These are phyloP conservation scores for Microcebus murinus DNA, from an alignment of 2,113 vertebrate genomes.

Conservation along the genomic window DNA sequence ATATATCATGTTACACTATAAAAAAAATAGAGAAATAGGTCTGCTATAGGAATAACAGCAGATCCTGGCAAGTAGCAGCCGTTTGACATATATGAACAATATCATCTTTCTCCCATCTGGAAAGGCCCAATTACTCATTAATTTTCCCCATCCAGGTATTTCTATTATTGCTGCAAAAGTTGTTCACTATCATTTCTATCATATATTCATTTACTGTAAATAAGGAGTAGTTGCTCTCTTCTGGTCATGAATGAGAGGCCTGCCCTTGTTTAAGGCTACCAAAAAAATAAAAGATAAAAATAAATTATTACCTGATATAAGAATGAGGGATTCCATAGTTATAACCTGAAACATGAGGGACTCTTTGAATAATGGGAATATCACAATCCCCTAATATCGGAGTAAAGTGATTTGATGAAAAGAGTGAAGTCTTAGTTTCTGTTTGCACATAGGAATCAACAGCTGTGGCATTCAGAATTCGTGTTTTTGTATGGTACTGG, in stretches of 20 bases:
- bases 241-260: background rate
- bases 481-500: conserved; percentile 66
- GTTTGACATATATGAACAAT: conserved; percentile 61
- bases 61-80: conserved; percentile 62
- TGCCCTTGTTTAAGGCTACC: background rate
- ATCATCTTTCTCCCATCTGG: conserved; percentile 60
- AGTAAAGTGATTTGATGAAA: conserved; percentile 75
- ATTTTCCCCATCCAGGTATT: conserved; percentile 19
- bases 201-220: conserved; percentile 44
- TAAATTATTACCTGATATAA: conserved; percentile 84
- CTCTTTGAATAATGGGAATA: conserved; percentile 86
- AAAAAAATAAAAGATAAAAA: conserved; percentile 40
- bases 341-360: conserved; percentile 88
- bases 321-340: conserved; percentile 92
- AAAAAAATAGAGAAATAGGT: conserved; percentile 65
- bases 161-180: conserved; percentile 23
- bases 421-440: conserved; percentile 58
- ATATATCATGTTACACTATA: conserved; percentile 26
- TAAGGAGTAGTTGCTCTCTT: background rate
- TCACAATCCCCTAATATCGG: conserved; percentile 78
- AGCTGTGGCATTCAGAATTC: conserved; percentile 39
- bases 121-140: conserved; percentile 66
- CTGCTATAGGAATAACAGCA: conserved; percentile 53
- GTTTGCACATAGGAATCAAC: conserved; percentile 63
- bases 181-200: conserved; percentile 17